phyloP scores from a whole-genome alignment of 2,888 invertebrate species.

The Platycheirus rosarum region DNA sequence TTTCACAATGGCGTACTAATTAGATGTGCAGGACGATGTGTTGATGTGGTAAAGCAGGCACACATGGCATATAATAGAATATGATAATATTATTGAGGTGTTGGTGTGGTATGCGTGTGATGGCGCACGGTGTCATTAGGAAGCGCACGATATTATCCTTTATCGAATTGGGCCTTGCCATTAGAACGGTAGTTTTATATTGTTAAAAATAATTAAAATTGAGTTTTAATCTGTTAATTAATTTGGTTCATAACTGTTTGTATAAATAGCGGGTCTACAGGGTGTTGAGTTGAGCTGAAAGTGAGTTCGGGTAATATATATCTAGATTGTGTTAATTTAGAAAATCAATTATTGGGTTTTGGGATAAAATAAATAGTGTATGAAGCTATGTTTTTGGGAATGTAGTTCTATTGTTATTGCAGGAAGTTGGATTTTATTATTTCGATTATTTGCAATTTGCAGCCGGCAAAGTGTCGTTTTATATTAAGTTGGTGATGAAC shows the following conservation, averaged over 20 bases:
- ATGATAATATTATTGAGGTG: constrained; percentile 21
- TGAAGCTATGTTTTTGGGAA: neutral
- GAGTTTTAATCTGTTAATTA: constrained; percentile 64
- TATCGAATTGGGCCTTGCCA: neutral
- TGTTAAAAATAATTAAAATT: constrained; percentile 47
- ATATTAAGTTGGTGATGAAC: no score
- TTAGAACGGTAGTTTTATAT: constrained; percentile 18
- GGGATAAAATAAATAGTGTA: neutral
- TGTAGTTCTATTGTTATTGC: no score
- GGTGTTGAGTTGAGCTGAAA: constrained; percentile 1
- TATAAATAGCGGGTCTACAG: constrained; percentile 7
- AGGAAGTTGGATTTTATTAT: no score
- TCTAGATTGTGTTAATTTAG: constrained; percentile 16
- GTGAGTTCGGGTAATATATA: neutral
- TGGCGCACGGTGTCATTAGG: no score
- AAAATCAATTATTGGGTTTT: constrained; percentile 22
- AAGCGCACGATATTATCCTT: constrained; percentile 8
- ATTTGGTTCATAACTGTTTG: constrained; percentile 53
- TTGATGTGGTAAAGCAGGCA: neutral
- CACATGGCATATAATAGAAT: constrained; percentile 9
- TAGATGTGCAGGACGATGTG: constrained; percentile 34
- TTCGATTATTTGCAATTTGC: no score
- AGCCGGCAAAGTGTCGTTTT: no score
- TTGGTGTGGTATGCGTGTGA: constrained; percentile 31
- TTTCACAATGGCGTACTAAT: constrained; percentile 62